phyloP scores from a whole-genome alignment of 2,113 vertebrate genomes.

The Marmota flaviventris region DNA sequence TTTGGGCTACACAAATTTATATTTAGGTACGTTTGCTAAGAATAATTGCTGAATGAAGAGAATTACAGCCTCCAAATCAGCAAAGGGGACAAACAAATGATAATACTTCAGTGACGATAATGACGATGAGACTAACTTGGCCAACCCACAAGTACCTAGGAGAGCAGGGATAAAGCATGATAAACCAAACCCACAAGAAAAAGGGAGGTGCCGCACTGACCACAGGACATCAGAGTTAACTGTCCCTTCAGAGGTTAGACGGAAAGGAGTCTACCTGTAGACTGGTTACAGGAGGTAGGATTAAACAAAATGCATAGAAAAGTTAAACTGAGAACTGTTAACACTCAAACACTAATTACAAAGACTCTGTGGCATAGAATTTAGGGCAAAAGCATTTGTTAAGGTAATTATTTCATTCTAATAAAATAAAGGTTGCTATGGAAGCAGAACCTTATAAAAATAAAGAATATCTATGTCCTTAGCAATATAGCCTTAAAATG shows the following conservation, averaged over 20 bases:
- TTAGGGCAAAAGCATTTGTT: not conserved
- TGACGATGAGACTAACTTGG: not conserved
- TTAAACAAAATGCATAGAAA: not conserved
- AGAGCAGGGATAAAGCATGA: not conserved
- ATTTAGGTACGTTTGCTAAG: not conserved
- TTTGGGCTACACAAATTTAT: not conserved
- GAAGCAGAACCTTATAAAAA: slow-evolving; percentile 4
- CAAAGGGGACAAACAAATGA: not conserved
- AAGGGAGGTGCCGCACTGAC: not conserved
- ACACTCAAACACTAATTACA: not conserved
- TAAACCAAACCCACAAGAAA: slow-evolving; percentile 19
- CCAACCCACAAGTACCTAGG: not conserved
- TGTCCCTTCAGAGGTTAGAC: not conserved
- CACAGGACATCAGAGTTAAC: not conserved
- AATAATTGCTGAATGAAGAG: slow-evolving; percentile 16
- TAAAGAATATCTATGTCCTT: not conserved
- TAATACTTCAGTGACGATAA: not conserved
- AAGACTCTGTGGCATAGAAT: not conserved
- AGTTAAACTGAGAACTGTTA: not conserved
- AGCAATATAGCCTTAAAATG: not conserved
- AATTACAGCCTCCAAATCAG: not conserved
- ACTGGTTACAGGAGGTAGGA: not conserved
- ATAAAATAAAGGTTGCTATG: not conserved
- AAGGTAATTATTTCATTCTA: not conserved
- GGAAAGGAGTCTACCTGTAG: not conserved